Evolutionary conservation across 2,797 vertebrate genomes (phyloP).

Genomic region (Enteromius paludinosus): DNA sequence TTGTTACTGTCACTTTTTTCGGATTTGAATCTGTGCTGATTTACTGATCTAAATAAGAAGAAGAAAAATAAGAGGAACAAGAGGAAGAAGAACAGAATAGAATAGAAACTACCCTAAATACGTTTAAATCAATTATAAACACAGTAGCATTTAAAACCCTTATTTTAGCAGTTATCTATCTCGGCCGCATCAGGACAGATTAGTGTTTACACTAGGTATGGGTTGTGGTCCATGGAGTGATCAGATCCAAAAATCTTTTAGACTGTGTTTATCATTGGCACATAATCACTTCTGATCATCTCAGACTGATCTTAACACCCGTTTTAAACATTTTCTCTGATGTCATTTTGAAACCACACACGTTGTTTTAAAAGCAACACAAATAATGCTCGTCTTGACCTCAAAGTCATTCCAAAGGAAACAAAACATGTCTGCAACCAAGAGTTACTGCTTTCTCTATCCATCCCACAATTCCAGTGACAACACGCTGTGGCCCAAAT

Average conservation of each 20-base stretch:
- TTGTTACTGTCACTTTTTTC: background rate
- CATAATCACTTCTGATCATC: background rate
- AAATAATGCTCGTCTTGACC: background rate
- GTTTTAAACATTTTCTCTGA: background rate
- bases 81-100: too few relatives aligned
- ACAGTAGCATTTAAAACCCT: background rate
- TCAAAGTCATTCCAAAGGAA: conserved; percentile 12
- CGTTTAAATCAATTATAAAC: background rate
- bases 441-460: conserved; percentile 20
- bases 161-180: background rate
- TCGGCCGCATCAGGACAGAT: background rate
- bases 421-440: background rate
- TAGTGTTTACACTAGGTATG: background rate
- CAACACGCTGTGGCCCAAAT: conserved; percentile 45
- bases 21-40: background rate
- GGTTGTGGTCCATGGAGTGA: background rate
- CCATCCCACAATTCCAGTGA: conserved; percentile 48
- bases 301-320: background rate
- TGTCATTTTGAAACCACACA: background rate
- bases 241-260: background rate
- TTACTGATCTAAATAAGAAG: too few relatives aligned
- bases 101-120: background rate
- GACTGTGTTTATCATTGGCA: background rate
- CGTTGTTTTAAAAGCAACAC: background rate
- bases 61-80: too few relatives aligned